Conservation (phyloP, 2,797 vertebrate species). For the Anas flavirostris region DNA sequence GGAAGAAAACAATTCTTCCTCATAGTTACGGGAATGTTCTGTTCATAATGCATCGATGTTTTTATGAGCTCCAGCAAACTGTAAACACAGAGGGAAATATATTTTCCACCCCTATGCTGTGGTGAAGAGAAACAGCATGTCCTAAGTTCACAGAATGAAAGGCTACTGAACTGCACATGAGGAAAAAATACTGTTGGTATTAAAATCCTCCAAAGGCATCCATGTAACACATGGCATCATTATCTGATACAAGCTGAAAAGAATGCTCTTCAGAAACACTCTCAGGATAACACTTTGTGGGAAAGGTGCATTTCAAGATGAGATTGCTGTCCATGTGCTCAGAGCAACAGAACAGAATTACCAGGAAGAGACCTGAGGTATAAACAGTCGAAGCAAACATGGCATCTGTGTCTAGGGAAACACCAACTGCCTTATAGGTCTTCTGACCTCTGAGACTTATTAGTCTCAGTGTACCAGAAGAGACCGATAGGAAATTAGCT, state of each 20-base stretch:
- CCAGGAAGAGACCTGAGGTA: neutral
- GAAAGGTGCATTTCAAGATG: neutral
- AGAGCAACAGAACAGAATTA: neutral
- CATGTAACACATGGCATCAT: neutral
- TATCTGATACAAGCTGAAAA: neutral
- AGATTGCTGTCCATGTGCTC: neutral
- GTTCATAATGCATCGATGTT: rapidly evolving
- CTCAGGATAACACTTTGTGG: neutral
- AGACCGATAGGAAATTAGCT: neutral
- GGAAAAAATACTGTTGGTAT: neutral
- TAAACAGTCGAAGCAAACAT: neutral
- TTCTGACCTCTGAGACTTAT: neutral
- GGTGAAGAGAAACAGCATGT: neutral
- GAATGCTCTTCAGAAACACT: neutral
- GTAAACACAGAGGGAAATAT: neutral
- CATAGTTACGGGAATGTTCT: neutral
- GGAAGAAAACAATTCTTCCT: slow-evolving; percentile 16
- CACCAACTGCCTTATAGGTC: neutral
- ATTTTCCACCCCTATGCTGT: neutral
- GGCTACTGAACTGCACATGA: neutral
- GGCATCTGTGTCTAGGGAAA: neutral
- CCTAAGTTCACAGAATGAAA: neutral
- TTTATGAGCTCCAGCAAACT: slow-evolving; percentile 8
- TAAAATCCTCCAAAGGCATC: neutral
- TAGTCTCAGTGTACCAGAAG: neutral